A percentile compares a stretch with the other conserved stretches of the same genome.
Evolutionary conservation across 30 jellyfish, hydroid and myxozoan genomes (phyloP).

Genomic region (Cassiopea andromeda): DNA sequence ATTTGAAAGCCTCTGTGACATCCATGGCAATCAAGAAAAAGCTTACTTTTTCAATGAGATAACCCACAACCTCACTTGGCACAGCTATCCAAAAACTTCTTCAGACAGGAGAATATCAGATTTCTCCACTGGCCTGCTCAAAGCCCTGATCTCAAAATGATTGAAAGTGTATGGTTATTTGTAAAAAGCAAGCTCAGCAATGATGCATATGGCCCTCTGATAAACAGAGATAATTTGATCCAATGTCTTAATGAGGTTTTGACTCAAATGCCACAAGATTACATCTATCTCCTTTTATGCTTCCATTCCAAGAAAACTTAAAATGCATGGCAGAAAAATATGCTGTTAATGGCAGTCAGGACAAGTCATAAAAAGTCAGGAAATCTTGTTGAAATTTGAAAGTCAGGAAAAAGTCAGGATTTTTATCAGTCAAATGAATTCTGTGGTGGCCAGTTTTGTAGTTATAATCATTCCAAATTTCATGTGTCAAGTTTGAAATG

Average conservation of each 20-base stretch:
- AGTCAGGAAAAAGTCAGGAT: too few relatives aligned
- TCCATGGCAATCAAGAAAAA: background rate
- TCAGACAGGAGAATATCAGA: background rate
- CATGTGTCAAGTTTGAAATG: too few relatives aligned
- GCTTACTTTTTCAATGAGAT: slow-evolving; percentile 4
- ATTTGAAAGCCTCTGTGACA: background rate
- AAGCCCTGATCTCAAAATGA: slow-evolving; percentile 12
- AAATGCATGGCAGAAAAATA: too few relatives aligned
- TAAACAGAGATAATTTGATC: slow-evolving; percentile 2
- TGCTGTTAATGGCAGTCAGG: too few relatives aligned
- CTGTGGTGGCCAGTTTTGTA: too few relatives aligned
- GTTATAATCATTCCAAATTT: too few relatives aligned
- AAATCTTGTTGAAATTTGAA: too few relatives aligned
- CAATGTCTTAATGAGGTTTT: background rate
- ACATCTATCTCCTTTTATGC: background rate
- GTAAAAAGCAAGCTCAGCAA: slow-evolving; percentile 4
- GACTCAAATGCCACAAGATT: slow-evolving; percentile 7
- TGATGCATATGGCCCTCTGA: slow-evolving; percentile 5
- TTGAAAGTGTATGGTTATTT: slow-evolving; percentile 7
- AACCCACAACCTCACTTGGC: slow-evolving; percentile 27
- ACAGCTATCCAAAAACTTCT: background rate
- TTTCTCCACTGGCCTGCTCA: slow-evolving; percentile 28
- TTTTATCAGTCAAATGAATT: too few relatives aligned
- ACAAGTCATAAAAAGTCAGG: too few relatives aligned
- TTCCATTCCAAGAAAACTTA: background rate